Evolutionary conservation across 2,888 invertebrate species (phyloP).

Genomic region (Chorisops tibialis): DNA sequence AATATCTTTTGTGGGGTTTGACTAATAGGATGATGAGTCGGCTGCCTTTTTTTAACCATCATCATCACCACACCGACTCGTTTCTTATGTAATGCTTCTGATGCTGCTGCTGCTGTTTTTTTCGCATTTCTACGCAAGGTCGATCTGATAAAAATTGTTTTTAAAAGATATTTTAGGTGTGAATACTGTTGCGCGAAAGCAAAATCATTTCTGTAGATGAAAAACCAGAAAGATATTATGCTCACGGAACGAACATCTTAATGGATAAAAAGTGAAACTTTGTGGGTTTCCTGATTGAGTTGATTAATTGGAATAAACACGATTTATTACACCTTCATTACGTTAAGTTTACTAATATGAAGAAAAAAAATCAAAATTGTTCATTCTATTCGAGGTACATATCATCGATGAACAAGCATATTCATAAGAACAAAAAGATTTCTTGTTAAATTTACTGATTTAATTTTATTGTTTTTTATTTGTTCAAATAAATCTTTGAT

Average conservation of each 20-base stretch:
- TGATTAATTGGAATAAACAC: constrained; percentile 10
- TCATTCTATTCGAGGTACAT: too few species aligned
- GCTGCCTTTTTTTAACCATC: constrained; percentile 1
- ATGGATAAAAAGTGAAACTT: constrained; percentile 7
- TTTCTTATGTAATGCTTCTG: not conserved
- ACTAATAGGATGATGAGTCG: constrained; percentile 22
- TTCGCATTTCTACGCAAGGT: not conserved
- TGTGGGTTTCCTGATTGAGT: constrained; percentile 1
- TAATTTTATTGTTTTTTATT: too few species aligned
- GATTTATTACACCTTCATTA: not conserved
- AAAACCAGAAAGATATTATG: not conserved
- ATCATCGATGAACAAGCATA: too few species aligned
- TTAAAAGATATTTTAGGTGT: constrained; percentile 1
- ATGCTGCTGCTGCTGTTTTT: not conserved
- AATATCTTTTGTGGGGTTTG: constrained; percentile 17
- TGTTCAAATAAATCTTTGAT: too few species aligned
- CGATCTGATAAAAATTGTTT: constrained; percentile 13
- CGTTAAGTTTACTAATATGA: not conserved
- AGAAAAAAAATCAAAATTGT: not conserved
- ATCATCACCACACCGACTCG: not conserved
- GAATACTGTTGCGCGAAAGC: constrained; percentile 1
- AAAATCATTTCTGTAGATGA: not conserved
- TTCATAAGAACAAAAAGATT: too few species aligned
- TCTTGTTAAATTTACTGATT: too few species aligned
- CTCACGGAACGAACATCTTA: not conserved